Evolutionary conservation across 2,113 vertebrate genomes (phyloP), one percentile per base, ranked within the genome.

Genomic region (Arvicanthis niloticus): DNA sequence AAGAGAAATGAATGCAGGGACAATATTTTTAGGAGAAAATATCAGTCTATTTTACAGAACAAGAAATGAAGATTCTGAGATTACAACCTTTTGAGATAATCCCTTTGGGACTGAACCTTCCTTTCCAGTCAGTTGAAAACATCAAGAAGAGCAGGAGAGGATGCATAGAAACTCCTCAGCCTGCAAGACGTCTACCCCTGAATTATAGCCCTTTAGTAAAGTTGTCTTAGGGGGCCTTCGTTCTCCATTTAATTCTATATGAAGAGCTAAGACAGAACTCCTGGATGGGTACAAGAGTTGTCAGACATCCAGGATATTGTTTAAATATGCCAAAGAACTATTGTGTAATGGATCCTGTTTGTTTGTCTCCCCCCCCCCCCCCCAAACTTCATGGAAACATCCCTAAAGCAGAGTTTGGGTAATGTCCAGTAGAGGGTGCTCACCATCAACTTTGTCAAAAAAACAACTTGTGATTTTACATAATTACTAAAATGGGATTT

Each of bases 361-460:
- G n/a, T n/a, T n/a, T n/a, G n/a, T n/a, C n/a, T n/a, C n/a, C n/a
- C n/a, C n/a, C n/a, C n/a, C n/a, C n/a, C n/a, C n/a, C n/a, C n/a
- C n/a, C n/a, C n/a, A n/a, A n/a, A n/a, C 21, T 40, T 26, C 42
- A 7, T 12, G 68, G 81, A 86, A 88, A 85, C 42, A 70, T 94
- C 45, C 67, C 15, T 34, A 58, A 75, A 70, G 17, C 40, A 73
- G 81, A 85, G 45, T 77, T 93, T 88, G 88, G 92, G 51, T 97
- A 72, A 81, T 42, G 53, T 22, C 84, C 88, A 95, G 85, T 82
- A 97, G 91, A 78, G 73, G 95, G 96, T 2, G 40, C 72, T 95
- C 85, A 85, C 34, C 37, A 86, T 77, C 53, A 92, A 58, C 60
- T 75, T 88, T 96, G 67, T 87, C 51, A 82, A 75, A 91, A 45